Conservation (phyloP, 1,140 invertebrate genomes). For the Drosophila tropicalis region DNA sequence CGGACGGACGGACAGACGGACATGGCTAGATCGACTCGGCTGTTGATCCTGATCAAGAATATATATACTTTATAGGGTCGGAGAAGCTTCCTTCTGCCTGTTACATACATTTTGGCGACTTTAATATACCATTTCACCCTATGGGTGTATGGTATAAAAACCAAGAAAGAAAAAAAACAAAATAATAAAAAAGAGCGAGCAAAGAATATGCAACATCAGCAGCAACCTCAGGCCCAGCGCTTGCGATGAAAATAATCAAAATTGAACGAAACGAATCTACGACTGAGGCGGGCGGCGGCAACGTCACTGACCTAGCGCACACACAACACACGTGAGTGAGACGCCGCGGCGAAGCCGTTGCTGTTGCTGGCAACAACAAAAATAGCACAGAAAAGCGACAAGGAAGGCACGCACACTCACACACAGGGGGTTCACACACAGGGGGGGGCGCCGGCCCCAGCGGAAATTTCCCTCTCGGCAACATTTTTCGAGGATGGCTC, state of each 20-base stretch:
- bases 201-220: constrained; percentile 13
- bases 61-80: too few species aligned
- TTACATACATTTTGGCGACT: too few species aligned
- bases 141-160: too few species aligned
- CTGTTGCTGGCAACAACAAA: constrained; percentile 33
- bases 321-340: constrained; percentile 68
- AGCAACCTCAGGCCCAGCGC: constrained; percentile 8
- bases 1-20: too few species aligned
- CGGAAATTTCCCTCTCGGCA: constrained; percentile 65
- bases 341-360: constrained; percentile 19
- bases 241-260: constrained; percentile 19
- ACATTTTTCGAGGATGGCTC: constrained; percentile 32
- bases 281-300: constrained; percentile 41
- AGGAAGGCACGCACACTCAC: neutral
- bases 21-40: too few species aligned
- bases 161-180: too few species aligned
- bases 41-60: too few species aligned
- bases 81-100: too few species aligned
- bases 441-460: too few species aligned
- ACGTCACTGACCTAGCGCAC: constrained; percentile 76
- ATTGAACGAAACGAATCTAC: constrained; percentile 44
- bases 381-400: constrained; percentile 33
- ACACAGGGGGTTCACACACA: too few species aligned
- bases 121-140: too few species aligned
- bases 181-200: neutral